Evolutionary conservation across 2,113 vertebrate species (phyloP), one percentile per base, ranked within the genome.

Genomic region (Oplegnathus fasciatus): DNA sequence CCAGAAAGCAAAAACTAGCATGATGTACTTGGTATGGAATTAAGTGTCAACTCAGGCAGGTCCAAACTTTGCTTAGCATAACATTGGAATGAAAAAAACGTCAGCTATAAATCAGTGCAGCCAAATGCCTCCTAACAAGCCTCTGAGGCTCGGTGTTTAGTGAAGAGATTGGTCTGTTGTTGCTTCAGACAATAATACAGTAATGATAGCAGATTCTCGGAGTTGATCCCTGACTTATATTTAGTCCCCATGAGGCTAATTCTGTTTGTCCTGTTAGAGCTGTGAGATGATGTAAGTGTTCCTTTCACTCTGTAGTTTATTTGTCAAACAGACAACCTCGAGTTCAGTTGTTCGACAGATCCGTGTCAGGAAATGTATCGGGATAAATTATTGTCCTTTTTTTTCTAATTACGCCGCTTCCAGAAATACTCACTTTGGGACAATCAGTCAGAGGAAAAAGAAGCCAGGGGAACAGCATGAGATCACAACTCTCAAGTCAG

Each of bases 361-460:
- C 48, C 6, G 22, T 82, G 62, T 68, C 32, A 55, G 72, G 54
- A 69, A 72, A 67, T 78, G 8, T n/a, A 54, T 15, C 22, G 34
- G 9, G 5, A 55, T 42, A 28, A 34, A 37, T 78, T 30, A 20
- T 68, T 52, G 42, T 58, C 52, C 32, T 20, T 42, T 44, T 15
- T 34, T 78, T 69, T 24, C 54, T 48, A 34, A 68, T 58, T 18
- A 26, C 34, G 13, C 69, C 34, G 62, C 61, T 58, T 74, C 64
- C 55, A 62, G 40, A 80, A 71, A 58, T 42, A 69, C 37, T 77
- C 75, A 26, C 70, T 60, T 20, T 76, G 60, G 60, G 44, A 72
- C 22, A 71, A 46, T 85, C 15, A 26, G 69, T 66, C 58, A 61
- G 65, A 75, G 58, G n/a, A 66, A 34, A 80, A 76, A 78, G 14